Evolutionary conservation across 2,888 invertebrate species (phyloP).

Genomic region (Coleophora deauratella): DNA sequence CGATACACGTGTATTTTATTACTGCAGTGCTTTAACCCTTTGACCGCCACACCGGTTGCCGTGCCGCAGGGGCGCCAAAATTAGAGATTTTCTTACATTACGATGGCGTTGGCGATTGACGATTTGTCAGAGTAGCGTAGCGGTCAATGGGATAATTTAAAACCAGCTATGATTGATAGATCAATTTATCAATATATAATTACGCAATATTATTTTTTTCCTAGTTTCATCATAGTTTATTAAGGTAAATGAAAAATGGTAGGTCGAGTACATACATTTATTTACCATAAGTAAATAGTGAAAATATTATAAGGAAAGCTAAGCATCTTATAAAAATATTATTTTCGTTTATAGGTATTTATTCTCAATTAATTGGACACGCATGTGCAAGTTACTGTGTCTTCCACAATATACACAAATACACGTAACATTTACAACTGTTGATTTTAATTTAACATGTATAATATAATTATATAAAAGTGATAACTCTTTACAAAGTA

Average conservation of each 20-base stretch:
- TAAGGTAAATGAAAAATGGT: no score
- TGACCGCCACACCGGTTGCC: no score
- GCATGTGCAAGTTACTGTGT: conserved; percentile 45
- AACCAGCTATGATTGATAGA: no score
- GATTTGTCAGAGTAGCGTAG: no score
- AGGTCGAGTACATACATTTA: conserved; percentile 60
- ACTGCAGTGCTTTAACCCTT: no score
- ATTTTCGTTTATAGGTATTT: conserved; percentile 35
- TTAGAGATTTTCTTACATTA: no score
- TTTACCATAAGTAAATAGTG: conserved; percentile 69
- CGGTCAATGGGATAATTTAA: no score
- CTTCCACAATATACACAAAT: conserved; percentile 25
- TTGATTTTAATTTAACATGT: conserved; percentile 28
- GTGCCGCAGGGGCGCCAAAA: no score
- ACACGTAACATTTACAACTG: conserved; percentile 10
- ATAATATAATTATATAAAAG: conserved; percentile 28
- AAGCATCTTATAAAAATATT: conserved; percentile 73
- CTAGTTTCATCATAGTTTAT: no score
- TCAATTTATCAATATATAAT: no score
- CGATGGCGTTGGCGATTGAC: no score
- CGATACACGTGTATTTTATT: conserved; percentile 14
- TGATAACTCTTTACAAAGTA: conserved; percentile 15
- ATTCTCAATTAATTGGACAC: conserved; percentile 45
- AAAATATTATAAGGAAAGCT: conserved; percentile 66
- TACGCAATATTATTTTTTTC: no score